Evolutionary conservation across 2,888 invertebrate species (phyloP), one percentile per base, ranked within the genome.

Genomic region (Drosophila mayaguana): DNA sequence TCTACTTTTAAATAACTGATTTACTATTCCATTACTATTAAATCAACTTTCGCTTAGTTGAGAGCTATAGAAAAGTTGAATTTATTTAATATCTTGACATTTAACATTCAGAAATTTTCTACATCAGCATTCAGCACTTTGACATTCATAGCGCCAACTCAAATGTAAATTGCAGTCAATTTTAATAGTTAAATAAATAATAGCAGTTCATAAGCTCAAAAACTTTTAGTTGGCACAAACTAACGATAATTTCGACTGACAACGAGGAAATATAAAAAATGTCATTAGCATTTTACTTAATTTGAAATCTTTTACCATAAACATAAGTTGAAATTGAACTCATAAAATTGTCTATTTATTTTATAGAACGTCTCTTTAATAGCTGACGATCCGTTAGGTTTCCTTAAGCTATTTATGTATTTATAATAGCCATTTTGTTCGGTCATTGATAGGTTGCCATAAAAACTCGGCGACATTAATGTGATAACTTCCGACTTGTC

Each of bases 401-500:
- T n/a, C 38, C 45, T 50, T n/a, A 40, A 43, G 50, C 53, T 48
- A 62, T 63, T 72, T 65, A 56, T 78, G 57, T 68, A 69, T 50
- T 74, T 80, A 22, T 59, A 67, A 64, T 56, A 48, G 56, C 66
- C 46, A 64, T 72, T 82, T 73, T 63, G 70, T 67, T 55, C 63
- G 54, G 40, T 51, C 70, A 83, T 74, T 64, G 81, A 83, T 71
- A 53, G 55, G 62, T 16, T 16, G 45, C 54, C 65, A 56, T 78
- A 53, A 74, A 81, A 72, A 56, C 28, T 18, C 7, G 32, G 40
- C 34, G 69, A 72, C 63, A 67, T 63, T 76, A 72, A 72, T 69
- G 72, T 60, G 62, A 68, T 59, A 68, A 80, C 69, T 83, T 62
- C 69, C 46, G 76, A 56, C 54, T 53, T 66, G 59, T 66, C 70